phyloP scores from a whole-genome alignment of 2,113 vertebrate species.

The Phoxinus phoxinus region DNA sequence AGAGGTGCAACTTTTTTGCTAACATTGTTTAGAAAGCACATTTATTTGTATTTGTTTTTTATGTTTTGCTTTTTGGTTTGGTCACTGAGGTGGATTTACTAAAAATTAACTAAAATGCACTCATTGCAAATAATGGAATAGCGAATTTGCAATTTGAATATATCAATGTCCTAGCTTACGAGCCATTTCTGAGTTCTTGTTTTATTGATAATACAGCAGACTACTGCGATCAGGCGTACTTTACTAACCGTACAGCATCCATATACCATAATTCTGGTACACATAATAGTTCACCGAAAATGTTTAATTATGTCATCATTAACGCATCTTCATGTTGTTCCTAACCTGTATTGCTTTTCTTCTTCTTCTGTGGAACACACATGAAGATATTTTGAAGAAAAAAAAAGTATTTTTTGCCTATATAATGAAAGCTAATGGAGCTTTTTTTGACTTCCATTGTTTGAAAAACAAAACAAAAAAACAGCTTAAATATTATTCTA shows the following conservation, averaged over 20 bases:
- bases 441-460: too few relatives aligned
- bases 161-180: background rate
- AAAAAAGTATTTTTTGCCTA: too few relatives aligned
- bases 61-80: background rate
- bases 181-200: background rate
- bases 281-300: too few relatives aligned
- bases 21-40: background rate
- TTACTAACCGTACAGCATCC: background rate
- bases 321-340: too few relatives aligned
- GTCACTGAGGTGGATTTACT: background rate
- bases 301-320: too few relatives aligned
- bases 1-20: conserved; percentile 8
- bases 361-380: too few relatives aligned
- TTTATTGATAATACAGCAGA: background rate
- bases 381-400: too few relatives aligned
- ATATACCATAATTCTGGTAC: background rate
- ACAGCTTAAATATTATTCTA: too few relatives aligned
- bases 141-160: background rate
- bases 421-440: too few relatives aligned
- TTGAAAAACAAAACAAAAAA: too few relatives aligned
- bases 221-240: background rate
- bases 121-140: background rate
- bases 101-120: background rate
- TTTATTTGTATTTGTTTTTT: background rate
- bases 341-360: too few relatives aligned